phyloP scores from a whole-genome alignment of 1,140 invertebrate species.

The Daktulosphaira vitifoliae region DNA sequence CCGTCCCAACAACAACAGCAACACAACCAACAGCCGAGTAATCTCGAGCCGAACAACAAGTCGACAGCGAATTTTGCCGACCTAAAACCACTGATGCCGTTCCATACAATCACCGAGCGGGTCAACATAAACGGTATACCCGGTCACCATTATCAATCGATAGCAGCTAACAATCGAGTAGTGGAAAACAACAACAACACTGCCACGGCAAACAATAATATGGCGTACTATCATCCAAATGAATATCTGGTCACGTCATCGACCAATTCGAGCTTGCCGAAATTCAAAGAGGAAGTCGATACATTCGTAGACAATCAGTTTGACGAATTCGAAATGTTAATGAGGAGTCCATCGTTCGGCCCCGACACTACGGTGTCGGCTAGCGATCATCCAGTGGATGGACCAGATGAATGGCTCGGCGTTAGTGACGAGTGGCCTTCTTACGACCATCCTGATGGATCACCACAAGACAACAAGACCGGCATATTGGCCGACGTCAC shows the following conservation, averaged over 20 bases:
- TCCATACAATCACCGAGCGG: slow-evolving; percentile 73
- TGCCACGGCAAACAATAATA: slow-evolving; percentile 45
- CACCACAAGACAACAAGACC: slow-evolving; percentile 75
- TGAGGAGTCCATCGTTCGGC: slow-evolving; percentile 21
- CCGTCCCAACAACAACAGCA: slow-evolving; percentile 34
- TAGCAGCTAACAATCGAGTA: slow-evolving; percentile 50
- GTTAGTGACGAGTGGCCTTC: slow-evolving; percentile 38
- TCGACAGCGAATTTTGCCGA: slow-evolving; percentile 53
- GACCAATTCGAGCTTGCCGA: slow-evolving; percentile 35
- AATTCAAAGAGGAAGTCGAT: slow-evolving; percentile 22
- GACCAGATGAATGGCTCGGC: slow-evolving; percentile 20
- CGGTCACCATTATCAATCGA: slow-evolving; percentile 75
- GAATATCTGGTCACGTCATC: slow-evolving; percentile 42
- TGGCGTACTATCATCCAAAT: slow-evolving; percentile 38
- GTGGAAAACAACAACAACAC: slow-evolving; percentile 53
- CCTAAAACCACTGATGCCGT: slow-evolving; percentile 75
- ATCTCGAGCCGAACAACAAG: slow-evolving; percentile 39
- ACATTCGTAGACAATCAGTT: slow-evolving; percentile 28
- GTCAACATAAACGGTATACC: slow-evolving; percentile 73
- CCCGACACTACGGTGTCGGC: slow-evolving; percentile 24
- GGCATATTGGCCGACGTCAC: slow-evolving; percentile 81
- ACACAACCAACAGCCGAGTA: slow-evolving; percentile 16
- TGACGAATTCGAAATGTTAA: slow-evolving; percentile 26
- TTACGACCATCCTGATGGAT: slow-evolving; percentile 46
- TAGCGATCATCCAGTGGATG: slow-evolving; percentile 20